Conservation (phyloP, 2,888 invertebrate species). For the Tenodera sinensis region DNA sequence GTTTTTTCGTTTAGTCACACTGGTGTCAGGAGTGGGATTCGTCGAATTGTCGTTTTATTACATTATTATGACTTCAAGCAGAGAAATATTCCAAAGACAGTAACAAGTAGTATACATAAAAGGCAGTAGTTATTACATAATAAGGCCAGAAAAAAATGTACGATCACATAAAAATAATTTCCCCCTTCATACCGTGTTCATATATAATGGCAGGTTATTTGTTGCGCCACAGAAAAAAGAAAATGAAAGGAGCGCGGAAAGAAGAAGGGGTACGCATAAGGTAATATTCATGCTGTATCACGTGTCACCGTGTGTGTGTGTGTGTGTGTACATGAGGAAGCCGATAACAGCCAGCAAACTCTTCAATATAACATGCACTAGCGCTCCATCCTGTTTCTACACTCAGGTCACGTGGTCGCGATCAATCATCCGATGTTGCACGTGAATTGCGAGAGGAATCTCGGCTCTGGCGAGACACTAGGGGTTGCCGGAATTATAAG, state of each 20-base stretch:
- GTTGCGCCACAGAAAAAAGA: neutral
- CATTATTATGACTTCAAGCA: no score
- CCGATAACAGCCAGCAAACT: neutral
- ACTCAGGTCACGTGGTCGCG: neutral
- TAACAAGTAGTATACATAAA: no score
- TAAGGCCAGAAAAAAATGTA: no score
- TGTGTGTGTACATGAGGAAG: neutral
- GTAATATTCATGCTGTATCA: neutral
- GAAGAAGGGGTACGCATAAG: neutral
- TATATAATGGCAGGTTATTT: no score
- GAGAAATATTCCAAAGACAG: no score
- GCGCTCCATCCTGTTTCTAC: neutral
- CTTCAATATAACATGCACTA: neutral
- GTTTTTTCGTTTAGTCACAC: no score
- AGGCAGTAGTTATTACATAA: no score
- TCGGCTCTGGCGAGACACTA: neutral
- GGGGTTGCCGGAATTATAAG: neutral
- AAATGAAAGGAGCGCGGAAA: neutral
- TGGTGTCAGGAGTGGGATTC: no score
- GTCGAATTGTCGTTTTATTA: no score
- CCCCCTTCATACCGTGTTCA: no score
- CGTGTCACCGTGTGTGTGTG: neutral
- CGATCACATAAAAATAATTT: no score
- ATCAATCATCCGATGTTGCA: conserved; percentile 13
- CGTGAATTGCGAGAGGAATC: conserved; percentile 10